phyloP scores from a whole-genome alignment of 2,797 vertebrate genomes.

The Chelon auratus region DNA sequence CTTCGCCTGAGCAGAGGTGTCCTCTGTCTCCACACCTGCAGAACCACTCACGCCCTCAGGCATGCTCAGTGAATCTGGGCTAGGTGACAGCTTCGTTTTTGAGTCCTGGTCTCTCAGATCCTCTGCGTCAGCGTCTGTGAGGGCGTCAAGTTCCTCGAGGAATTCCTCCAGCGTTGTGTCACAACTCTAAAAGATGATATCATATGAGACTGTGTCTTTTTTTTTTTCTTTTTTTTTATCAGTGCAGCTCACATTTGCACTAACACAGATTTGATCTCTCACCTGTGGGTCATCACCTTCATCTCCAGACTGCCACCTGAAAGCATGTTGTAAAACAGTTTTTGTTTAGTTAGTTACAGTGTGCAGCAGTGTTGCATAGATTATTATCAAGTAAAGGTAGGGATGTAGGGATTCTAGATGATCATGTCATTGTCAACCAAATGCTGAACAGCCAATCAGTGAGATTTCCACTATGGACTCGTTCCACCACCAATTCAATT shows the following conservation, averaged over 20 bases:
- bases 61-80: conserved; percentile 29
- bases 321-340: conserved; percentile 34
- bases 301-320: conserved; percentile 91
- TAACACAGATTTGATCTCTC: conserved; percentile 33
- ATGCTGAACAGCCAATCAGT: too few species aligned
- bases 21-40: conserved; percentile 20
- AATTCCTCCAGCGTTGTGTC: conserved; percentile 83
- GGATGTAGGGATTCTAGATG: too few species aligned
- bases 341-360: neutral
- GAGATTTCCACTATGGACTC: neutral
- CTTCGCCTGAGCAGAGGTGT: conserved; percentile 26
- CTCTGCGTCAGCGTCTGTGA: conserved; percentile 71
- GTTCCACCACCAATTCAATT: neutral
- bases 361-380: neutral
- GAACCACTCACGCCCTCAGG: conserved; percentile 23
- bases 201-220: neutral
- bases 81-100: conserved; percentile 48
- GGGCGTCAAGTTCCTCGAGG: conserved; percentile 83
- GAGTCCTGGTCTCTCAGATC: conserved; percentile 60
- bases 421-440: too few species aligned
- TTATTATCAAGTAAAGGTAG: neutral
- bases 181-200: conserved; percentile 51
- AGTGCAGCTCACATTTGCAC: neutral
- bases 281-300: conserved; percentile 82
- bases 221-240: neutral